Conservation (phyloP, 1,140 invertebrate species). For the Wasmannia auropunctata region DNA sequence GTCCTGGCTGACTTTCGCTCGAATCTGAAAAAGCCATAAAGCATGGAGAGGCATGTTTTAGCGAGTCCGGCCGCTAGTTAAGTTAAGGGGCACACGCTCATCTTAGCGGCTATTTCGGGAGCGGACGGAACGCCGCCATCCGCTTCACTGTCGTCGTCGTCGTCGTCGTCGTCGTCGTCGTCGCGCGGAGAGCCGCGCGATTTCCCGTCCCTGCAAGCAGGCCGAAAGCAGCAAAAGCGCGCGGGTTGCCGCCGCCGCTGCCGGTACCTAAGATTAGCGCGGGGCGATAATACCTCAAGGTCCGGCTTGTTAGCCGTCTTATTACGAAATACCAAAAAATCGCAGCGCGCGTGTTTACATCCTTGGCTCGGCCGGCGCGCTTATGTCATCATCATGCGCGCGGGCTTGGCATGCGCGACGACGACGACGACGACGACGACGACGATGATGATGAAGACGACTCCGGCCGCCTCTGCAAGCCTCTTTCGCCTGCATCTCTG, state of each 20-base stretch:
- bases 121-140: slow-evolving; percentile 5
- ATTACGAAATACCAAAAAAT: slow-evolving; percentile 75
- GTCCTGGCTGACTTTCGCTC: slow-evolving; percentile 74
- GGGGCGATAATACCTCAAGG: slow-evolving; percentile 75
- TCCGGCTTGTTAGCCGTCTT: slow-evolving; percentile 69
- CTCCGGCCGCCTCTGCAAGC: neutral
- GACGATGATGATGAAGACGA: neutral
- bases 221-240: slow-evolving; percentile 39
- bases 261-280: slow-evolving; percentile 68
- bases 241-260: slow-evolving; percentile 2
- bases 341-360: slow-evolving; percentile 70
- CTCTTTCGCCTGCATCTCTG: slow-evolving; percentile 35
- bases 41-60: slow-evolving; percentile 14
- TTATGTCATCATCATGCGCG: slow-evolving; percentile 69
- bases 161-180: neutral
- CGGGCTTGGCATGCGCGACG: slow-evolving; percentile 50
- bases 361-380: slow-evolving; percentile 63
- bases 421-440: neutral
- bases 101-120: slow-evolving; percentile 59
- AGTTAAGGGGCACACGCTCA: neutral
- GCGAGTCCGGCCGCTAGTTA: neutral
- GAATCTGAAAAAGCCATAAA: slow-evolving; percentile 70
- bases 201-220: slow-evolving; percentile 55
- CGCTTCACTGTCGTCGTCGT: neutral
- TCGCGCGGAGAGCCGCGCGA: slow-evolving; percentile 19